Base-by-base conservation (phyloP, 2,113 vertebrate species). In the Gymnarchus niloticus region DNA sequence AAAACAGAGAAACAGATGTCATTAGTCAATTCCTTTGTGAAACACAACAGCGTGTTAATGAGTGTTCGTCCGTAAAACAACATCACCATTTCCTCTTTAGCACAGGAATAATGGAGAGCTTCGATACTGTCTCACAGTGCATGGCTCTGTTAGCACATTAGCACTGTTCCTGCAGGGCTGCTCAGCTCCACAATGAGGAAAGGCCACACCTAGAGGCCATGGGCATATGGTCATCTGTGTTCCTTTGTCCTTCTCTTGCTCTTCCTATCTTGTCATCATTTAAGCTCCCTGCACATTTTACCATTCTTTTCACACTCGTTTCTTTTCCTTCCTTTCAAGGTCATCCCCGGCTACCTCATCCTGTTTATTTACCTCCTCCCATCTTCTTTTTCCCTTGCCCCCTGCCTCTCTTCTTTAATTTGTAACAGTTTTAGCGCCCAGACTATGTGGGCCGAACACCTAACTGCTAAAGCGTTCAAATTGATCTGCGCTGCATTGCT, bases 1-100 rank as follows among this genome's bases (percentile, higher is more conserved):
- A 73, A 73, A 73, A 73, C 14, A 25, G 83, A 51, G 59, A 49
- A 84, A 51, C 48, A 61, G 23, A 84, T 69, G 59, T 44, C 33
- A 46, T 83, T 57, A 82, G 54, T 56, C 52, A 37, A 56, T n/a
- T 44, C 82, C 82, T 57, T 37, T 44, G 82, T 8, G 19, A 23
- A 56, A 83, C 19, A 57, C 46, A 46, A n/a, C 21, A 48, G 83
- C n/a, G 21, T 56, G 10, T 49, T 84, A 84, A 61, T 61, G 56
- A 61, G 37, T 37, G 44, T 19, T 44, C 56, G n/a, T 49, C 56
- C 17, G 19, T 83, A 54, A 37, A 81, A 52, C 28, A 28, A 54
- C n/a, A 49, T 51, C 33, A 57, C 54, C 5, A 21, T 8, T 57
- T 57, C 56, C 82, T 83, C 56, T 41, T 19, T 44, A 46, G 44